phyloP scores from a whole-genome alignment of 2,888 invertebrate species.

The Pollenia angustigena region DNA sequence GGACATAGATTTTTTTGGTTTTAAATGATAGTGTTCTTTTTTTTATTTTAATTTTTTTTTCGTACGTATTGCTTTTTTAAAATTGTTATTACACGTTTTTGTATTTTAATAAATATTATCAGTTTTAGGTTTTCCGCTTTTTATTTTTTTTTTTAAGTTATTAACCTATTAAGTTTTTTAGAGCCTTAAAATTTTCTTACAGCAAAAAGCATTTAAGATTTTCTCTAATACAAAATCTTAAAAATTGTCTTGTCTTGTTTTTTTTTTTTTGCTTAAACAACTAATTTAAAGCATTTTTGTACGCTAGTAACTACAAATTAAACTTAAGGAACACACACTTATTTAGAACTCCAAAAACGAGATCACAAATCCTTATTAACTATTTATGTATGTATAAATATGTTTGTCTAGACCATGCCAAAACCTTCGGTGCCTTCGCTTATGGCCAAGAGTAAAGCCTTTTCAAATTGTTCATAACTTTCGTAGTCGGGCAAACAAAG shows the following conservation, averaged over 20 bases:
- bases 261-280: slow-evolving; percentile 23
- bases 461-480: slow-evolving; percentile 96
- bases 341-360: slow-evolving; percentile 60
- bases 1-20: background rate
- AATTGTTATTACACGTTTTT: slow-evolving; percentile 35
- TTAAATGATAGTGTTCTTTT: slow-evolving; percentile 42
- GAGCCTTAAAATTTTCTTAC: slow-evolving; percentile 61
- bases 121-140: slow-evolving; percentile 16
- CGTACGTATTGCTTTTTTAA: slow-evolving; percentile 64
- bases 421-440: slow-evolving; percentile 98
- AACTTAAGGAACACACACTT: slow-evolving; percentile 69
- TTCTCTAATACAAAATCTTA: slow-evolving; percentile 44
- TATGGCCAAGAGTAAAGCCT: slow-evolving; percentile 94
- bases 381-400: slow-evolving; percentile 4
- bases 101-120: slow-evolving; percentile 31
- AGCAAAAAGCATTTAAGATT: slow-evolving; percentile 65
- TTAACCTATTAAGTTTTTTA: slow-evolving; percentile 20
- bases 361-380: slow-evolving; percentile 65
- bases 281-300: slow-evolving; percentile 66
- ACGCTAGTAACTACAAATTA: slow-evolving; percentile 71
- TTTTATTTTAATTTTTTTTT: slow-evolving; percentile 8
- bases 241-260: slow-evolving; percentile 19
- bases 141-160: slow-evolving; percentile 9
- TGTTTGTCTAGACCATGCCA: slow-evolving; percentile 85
- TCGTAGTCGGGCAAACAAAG: slow-evolving; percentile 97